A percentile compares a stretch with the other conserved stretches of the same genome.
phyloP scores from a whole-genome alignment of 2,113 vertebrate genomes.

The Pterocles burchelli region DNA sequence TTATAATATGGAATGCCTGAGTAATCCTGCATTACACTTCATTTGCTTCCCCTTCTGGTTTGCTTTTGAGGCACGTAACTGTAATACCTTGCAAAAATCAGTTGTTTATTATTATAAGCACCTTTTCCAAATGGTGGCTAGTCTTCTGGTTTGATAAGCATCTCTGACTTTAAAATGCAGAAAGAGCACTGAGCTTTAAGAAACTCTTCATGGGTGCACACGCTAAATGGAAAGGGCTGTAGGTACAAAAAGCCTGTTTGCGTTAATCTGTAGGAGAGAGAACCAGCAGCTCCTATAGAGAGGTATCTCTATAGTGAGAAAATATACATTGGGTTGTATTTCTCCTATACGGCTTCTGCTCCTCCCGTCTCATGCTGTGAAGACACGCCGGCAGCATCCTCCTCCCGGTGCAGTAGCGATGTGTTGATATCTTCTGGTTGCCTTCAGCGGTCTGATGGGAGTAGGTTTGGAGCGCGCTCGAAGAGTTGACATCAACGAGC shows the following conservation, averaged over 20 bases:
- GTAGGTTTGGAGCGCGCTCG: rapidly evolving
- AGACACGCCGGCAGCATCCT: not conserved
- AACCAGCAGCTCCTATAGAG: rapidly evolving
- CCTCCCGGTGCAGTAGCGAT: not conserved
- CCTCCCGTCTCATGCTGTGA: rapidly evolving
- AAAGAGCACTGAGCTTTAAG: not conserved
- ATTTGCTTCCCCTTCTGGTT: not conserved
- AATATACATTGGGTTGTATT: rapidly evolving
- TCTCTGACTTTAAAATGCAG: not conserved
- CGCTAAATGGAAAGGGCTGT: not conserved
- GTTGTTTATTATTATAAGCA: not conserved
- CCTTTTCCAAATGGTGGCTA: not conserved
- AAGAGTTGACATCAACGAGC: not conserved
- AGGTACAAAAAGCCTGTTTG: not conserved
- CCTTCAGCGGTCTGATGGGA: not conserved
- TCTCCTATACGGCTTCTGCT: not conserved
- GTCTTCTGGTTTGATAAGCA: not conserved
- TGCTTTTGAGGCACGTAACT: not conserved
- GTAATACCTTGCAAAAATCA: not conserved
- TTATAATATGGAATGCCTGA: not conserved
- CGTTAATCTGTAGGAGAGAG: not conserved
- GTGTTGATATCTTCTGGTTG: not conserved
- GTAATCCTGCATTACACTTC: not conserved
- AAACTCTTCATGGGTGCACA: not conserved
- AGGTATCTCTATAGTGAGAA: not conserved